Conservation (phyloP, 64 coral and sea anemone species). For the Stichodactyla mertensii region DNA sequence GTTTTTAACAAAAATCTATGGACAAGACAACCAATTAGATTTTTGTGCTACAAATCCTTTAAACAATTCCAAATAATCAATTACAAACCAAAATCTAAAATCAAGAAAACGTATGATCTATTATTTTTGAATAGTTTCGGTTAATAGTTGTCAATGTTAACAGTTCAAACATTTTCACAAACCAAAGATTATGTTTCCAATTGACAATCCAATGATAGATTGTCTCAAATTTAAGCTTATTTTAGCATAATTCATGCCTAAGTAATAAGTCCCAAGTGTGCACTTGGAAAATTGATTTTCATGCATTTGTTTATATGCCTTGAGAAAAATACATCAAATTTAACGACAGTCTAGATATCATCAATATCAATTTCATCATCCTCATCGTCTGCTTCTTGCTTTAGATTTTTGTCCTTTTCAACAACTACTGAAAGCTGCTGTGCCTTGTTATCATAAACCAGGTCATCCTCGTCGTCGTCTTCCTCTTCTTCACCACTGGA, state of each 20-base stretch:
- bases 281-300: background rate
- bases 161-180: background rate
- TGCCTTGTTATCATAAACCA: constrained; percentile 80
- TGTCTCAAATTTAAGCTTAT: background rate
- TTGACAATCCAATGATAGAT: background rate
- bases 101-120: too few relatives aligned
- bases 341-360: constrained; percentile 51
- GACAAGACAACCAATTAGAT: too few relatives aligned
- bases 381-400: constrained; percentile 26
- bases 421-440: constrained; percentile 58
- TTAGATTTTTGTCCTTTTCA: constrained; percentile 11
- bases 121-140: too few relatives aligned
- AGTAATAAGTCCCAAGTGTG: background rate
- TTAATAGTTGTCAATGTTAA: background rate
- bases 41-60: too few relatives aligned
- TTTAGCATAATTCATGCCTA: background rate
- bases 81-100: too few relatives aligned
- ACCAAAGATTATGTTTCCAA: background rate
- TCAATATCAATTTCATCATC: constrained; percentile 94
- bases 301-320: background rate
- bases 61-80: too few relatives aligned
- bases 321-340: background rate
- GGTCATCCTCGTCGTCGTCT: constrained; percentile 61
- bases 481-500: constrained; percentile 87
- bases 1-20: too few relatives aligned